Conservation (phyloP, 2,888 invertebrate genomes). For the Neoitamus cyanurus region DNA sequence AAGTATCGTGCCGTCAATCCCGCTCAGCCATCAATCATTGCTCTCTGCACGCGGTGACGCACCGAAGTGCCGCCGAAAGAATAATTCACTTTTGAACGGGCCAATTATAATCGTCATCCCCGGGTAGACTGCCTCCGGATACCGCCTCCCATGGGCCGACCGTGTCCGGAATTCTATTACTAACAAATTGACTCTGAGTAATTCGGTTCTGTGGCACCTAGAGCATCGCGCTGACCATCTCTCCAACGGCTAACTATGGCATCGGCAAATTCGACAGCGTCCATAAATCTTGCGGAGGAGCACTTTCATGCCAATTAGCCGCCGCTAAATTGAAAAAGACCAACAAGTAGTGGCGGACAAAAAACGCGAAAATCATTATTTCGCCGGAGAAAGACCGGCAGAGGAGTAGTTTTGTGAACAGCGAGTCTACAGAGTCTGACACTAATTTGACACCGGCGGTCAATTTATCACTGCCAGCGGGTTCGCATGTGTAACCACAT, state of each 20-base stretch:
- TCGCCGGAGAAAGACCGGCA: neutral
- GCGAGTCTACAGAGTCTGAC: constrained; percentile 44
- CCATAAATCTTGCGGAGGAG: constrained; percentile 44
- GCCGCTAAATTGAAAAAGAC: constrained; percentile 45
- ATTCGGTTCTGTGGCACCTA: neutral
- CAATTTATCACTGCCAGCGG: constrained; percentile 46
- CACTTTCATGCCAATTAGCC: constrained; percentile 48
- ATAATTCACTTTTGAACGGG: constrained; percentile 9
- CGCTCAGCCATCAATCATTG: neutral
- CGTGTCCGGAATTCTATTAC: neutral
- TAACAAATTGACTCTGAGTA: constrained; percentile 20
- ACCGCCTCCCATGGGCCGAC: neutral
- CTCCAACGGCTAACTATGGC: constrained; percentile 8
- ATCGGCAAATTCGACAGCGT: constrained; percentile 39
- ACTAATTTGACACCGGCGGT: constrained; percentile 48
- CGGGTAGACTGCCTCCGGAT: neutral
- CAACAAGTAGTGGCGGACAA: constrained; percentile 29
- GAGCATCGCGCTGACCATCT: neutral
- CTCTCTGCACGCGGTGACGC: neutral
- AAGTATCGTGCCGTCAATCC: neutral
- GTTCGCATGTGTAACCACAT: neutral
- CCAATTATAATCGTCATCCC: constrained; percentile 7
- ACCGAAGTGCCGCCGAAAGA: constrained; percentile 15
- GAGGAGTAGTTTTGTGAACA: constrained; percentile 19
- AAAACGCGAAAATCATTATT: constrained; percentile 36